phyloP scores from a whole-genome alignment of 2,888 invertebrate species.

The Tupiocoris notatus region DNA sequence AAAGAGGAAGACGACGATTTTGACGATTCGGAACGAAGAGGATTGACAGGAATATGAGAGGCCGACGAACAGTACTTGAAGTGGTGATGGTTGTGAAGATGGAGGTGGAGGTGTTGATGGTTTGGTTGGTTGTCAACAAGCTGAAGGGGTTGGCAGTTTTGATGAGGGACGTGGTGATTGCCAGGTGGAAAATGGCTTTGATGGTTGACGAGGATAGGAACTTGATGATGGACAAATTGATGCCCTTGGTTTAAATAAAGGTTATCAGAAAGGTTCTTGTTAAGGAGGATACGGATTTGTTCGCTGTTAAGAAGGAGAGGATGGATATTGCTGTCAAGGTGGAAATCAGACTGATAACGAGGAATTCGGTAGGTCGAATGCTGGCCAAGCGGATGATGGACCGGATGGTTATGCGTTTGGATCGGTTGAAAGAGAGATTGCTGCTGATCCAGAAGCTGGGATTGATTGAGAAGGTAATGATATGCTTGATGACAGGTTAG shows the following conservation, averaged over 20 bases:
- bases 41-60: background rate
- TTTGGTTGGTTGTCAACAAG: background rate
- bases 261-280: no score
- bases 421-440: background rate
- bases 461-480: background rate
- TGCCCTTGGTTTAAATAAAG: background rate
- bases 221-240: no score
- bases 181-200: no score
- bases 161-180: background rate
- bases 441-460: no score
- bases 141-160: background rate
- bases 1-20: background rate
- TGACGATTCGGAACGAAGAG: background rate
- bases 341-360: no score
- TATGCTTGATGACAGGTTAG: background rate
- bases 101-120: background rate
- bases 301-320: background rate
- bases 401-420: background rate
- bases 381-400: no score
- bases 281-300: background rate
- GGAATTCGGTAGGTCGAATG: no score
- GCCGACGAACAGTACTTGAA: background rate
- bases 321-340: background rate
- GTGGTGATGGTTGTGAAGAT: background rate
- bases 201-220: background rate